Conservation (phyloP, 1,140 invertebrate genomes). For the Leptopilina boulardi region DNA sequence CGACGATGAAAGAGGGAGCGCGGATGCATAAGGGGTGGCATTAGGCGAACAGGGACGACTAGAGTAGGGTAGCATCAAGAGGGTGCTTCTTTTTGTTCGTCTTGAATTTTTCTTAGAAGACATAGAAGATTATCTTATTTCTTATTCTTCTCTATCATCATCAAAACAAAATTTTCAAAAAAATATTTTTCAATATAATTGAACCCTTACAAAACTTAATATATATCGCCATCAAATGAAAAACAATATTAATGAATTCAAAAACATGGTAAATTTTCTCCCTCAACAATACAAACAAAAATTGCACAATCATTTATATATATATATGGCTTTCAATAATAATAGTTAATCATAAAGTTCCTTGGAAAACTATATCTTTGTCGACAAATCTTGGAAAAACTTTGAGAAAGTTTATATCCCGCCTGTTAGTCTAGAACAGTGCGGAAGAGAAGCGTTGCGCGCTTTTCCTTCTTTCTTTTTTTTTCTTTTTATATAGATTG, state of each 20-base stretch:
- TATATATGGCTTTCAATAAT: not conserved
- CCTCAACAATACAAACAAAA: not conserved
- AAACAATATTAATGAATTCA: too few species aligned
- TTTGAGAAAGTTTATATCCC: slow-evolving; percentile 6
- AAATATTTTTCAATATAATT: too few species aligned
- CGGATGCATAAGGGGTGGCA: slow-evolving; percentile 72
- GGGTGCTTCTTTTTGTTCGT: slow-evolving; percentile 58
- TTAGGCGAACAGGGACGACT: slow-evolving; percentile 65
- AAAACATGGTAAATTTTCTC: not conserved
- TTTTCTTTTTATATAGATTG: not conserved
- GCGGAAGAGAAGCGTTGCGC: not conserved
- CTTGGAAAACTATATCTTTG: not conserved
- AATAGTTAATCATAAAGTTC: slow-evolving; percentile 15
- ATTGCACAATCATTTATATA: not conserved
- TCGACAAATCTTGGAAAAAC: not conserved
- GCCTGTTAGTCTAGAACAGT: slow-evolving; percentile 2
- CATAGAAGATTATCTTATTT: not conserved
- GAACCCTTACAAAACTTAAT: too few species aligned
- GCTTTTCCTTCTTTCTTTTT: not conserved
- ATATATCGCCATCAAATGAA: too few species aligned
- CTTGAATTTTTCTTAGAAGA: slow-evolving; percentile 41
- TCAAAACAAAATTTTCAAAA: too few species aligned
- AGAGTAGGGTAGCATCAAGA: slow-evolving; percentile 54
- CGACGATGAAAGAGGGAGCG: slow-evolving; percentile 54
- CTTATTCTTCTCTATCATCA: slow-evolving; percentile 26